phyloP scores from a whole-genome alignment of 2,888 invertebrate species.

The Andricus curvator region DNA sequence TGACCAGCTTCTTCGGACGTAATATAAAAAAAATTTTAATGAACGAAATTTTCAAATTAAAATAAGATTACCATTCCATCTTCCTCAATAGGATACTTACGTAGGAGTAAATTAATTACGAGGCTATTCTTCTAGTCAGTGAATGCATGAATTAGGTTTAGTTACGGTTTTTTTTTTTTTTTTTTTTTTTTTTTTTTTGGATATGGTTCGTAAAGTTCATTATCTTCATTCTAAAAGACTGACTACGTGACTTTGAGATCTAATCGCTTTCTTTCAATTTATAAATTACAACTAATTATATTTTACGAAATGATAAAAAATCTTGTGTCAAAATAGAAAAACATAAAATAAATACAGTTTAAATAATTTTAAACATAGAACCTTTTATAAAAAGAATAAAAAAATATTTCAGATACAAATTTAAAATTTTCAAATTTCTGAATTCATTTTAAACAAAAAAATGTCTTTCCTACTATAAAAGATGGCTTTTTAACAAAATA shows the following conservation, averaged over 20 bases:
- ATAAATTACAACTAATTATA: not conserved
- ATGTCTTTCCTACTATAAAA: too few relatives aligned
- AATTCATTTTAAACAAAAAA: too few relatives aligned
- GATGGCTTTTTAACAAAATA: too few relatives aligned
- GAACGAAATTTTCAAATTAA: not conserved
- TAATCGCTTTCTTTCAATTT: slow-evolving; percentile 16
- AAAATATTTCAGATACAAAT: too few relatives aligned
- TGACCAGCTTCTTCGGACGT: not conserved
- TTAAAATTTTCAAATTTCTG: too few relatives aligned
- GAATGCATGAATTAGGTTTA: slow-evolving; percentile 7
- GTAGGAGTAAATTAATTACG: not conserved
- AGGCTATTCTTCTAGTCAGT: slow-evolving; percentile 12
- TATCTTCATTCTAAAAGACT: slow-evolving; percentile 10
- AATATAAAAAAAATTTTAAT: slow-evolving; percentile 5
- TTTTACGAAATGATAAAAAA: not conserved
- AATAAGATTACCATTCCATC: not conserved
- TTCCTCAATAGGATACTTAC: not conserved
- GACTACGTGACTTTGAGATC: not conserved
- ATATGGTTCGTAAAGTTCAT: slow-evolving; percentile 28
- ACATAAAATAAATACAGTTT: not conserved
- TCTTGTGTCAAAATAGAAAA: not conserved
- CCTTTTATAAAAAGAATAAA: too few relatives aligned
- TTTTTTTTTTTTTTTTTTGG: too few relatives aligned
- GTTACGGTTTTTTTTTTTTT: too few relatives aligned
- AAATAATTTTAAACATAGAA: too few relatives aligned